Percentiles rank a stretch among this genome's conserved stretches.
These are phyloP conservation scores for Phoxinus phoxinus DNA, from an alignment of 2,113 vertebrate species.

Conservation along the genomic window DNA sequence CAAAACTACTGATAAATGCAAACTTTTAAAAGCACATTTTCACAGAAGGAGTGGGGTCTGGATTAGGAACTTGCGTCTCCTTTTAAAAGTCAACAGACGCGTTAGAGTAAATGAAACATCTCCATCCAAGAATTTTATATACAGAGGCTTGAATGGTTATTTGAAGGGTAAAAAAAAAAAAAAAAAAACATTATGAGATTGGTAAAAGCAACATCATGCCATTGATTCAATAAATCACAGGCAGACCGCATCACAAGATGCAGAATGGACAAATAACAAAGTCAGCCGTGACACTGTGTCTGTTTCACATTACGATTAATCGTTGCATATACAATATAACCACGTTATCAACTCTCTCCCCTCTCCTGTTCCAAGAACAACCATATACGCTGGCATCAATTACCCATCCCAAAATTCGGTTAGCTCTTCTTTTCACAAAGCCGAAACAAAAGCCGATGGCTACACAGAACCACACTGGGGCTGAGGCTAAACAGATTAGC, in stretches of 20 bases:
- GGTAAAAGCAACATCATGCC: slow-evolving; percentile 56
- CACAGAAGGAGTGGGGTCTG: not conserved
- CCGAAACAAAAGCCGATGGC: slow-evolving; percentile 76
- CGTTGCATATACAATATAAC: slow-evolving; percentile 50
- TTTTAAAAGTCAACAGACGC: not conserved
- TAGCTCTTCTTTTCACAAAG: slow-evolving; percentile 72
- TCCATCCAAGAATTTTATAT: not conserved
- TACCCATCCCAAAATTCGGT: slow-evolving; percentile 77
- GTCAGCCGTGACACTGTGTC: slow-evolving; percentile 43
- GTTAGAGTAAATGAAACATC: not conserved
- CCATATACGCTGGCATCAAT: slow-evolving; percentile 67
- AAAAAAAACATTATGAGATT: slow-evolving; percentile 47
- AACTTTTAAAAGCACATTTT: slow-evolving; percentile 37
- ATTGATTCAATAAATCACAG: slow-evolving; percentile 55
- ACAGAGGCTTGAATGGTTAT: not conserved
- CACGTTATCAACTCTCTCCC: slow-evolving; percentile 56
- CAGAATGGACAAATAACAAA: slow-evolving; percentile 53
- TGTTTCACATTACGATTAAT: slow-evolving; percentile 58
- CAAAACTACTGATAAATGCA: slow-evolving; percentile 51
- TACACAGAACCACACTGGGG: slow-evolving; percentile 75
- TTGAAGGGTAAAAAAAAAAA: not conserved
- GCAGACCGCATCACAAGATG: slow-evolving; percentile 43
- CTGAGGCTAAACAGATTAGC: slow-evolving; percentile 86
- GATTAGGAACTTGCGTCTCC: not conserved
- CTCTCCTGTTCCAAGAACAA: slow-evolving; percentile 61